Evolutionary conservation across 2,888 invertebrate genomes (phyloP), one percentile per base, ranked within the genome.

Genomic region (Leucoma salicis): DNA sequence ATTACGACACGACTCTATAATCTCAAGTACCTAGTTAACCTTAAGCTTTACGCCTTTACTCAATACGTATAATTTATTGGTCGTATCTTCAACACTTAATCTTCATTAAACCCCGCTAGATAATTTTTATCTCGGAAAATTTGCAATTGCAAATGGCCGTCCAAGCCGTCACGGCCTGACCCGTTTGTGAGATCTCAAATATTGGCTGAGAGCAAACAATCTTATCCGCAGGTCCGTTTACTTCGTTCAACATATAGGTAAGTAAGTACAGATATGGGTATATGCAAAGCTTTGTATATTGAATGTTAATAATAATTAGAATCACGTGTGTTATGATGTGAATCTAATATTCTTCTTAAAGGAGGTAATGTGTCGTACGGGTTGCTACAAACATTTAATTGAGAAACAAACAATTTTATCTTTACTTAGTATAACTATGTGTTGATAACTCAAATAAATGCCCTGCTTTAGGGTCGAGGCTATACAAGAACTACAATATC

Each of bases 41-140:
- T 53, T 48, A 52, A 49, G 50, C 44, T 49, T 37, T 35, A 68
- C 65, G 58, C 53, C 47, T 66, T 67, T 63, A 69, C 66, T 54
- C 53, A 58, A 58, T 53, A 53, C 36, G 28, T 47, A 53, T 41
- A 60, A 61, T 61, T 61, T 61, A 61, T 61, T 61, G 46, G 61
- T 44, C 35, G 51, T 60, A 65, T 69, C 69, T 73, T 74, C 71
- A 77, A 72, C 76, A 59, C 63, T 65, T 79, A 79, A 82, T 82
- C 84, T 78, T 70, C 71, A 78, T 80, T 74, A 81, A 82, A 70
- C 71, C 55, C 61, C 66, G 59, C 53, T 66, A 80, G 83, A 83
- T 83, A 78, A 84, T 78, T 85, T 84, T 86, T 85, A 86, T 87
- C 86, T 79, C 63, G 77, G 78, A 80, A 85, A 85, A 82, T 85